Evolutionary conservation across 2,797 vertebrate species (phyloP), one percentile per base, ranked within the genome.

Genomic region (Aphelocoma californica): DNA sequence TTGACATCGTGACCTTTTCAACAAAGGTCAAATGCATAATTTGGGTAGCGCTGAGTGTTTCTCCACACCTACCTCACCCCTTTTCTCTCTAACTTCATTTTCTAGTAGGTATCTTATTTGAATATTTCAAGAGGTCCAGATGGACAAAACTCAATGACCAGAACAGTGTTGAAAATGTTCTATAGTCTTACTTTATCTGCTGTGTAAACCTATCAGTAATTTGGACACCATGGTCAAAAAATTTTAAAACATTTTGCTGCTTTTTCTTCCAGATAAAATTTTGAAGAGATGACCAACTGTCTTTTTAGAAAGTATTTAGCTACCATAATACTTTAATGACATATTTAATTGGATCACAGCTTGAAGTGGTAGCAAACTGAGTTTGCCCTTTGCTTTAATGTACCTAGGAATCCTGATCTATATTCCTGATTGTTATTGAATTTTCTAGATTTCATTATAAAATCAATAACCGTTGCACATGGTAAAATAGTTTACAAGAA

Each of bases 361-460:
- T 98, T 96, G 98, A 97, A 97, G 94, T 95, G 95, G 81, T 86
- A 95, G 97, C 97, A 97, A 97, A 98, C 95, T 91, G 95, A 97
- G 95, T 97, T 97, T 98, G 97, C 97, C 97, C 97, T 98, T 97
- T 98, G 94, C 97, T 97, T 97, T 97, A 97, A 96, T 75, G 54
- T 98, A 97, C 96, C 97, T 97, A 97, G 97, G 96, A 97, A 97
- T 98, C 95, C 97, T 98, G 97, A 98, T 98, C 98, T 98, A 98
- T 98, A 98, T 91, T 97, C 97, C 96, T 98, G 98, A 98, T 98
- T 98, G 97, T 95, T 98, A 98, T 98, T 98, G 98, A 98, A 97
- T 98, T 98, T 97, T 98, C 96, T 97, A 98, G 98, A 98, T 98
- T 99, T 98, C 97, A 98, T 98, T 98, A 98, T 97, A 98, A 98